Evolutionary conservation across 1,140 invertebrate genomes (phyloP), one percentile per base, ranked within the genome.

Genomic region (Aphaenogaster ashmeadi): DNA sequence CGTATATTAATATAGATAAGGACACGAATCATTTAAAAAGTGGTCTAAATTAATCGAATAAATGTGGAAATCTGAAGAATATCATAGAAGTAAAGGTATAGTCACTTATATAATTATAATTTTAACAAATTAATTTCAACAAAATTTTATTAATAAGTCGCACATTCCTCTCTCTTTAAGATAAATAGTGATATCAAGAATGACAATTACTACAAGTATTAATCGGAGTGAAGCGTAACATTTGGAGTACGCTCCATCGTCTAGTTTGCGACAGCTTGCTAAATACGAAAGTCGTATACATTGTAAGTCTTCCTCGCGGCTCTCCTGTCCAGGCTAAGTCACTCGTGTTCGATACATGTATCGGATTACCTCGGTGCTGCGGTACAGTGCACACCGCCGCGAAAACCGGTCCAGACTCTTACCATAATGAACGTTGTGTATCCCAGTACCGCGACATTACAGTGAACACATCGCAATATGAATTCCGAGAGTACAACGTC

Each of bases 371-470:
- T 41, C 9, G 21, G 36, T 41, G 62, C 54, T 56, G n/a, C 50
- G 72, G 52, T 71, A 58, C 13, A 21, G 75, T 87, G 56, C 38
- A 18, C 52, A 58, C 27, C 52, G 54, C 64, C 69, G 41, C n/a
- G 56, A 87, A 79, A 95, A 95, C 94, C 93, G 93, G 94, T 95
- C 93, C 36, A 56, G 18, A 54, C 36, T 87, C 38, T 54, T 66
- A 38, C 15, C 1, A 58, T 71, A 56, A 33, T 21, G 80, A n/a
- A 81, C 71, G 44, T 60, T 15, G n/a, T 13, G 15, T 64, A 27
- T 18, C 18, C 8, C 58, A 87, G 58, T 56, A 56, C 11, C 62
- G 38, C 27, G 36, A 66, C 4, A 50, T 62, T 38, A n/a, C 72
- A 47, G 9, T 2, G 4, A 72, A 13, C 50, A 15, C 21, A 71